Base-by-base conservation (phyloP, 92 coral and sea anemone genomes). In the Metridium senile region DNA sequence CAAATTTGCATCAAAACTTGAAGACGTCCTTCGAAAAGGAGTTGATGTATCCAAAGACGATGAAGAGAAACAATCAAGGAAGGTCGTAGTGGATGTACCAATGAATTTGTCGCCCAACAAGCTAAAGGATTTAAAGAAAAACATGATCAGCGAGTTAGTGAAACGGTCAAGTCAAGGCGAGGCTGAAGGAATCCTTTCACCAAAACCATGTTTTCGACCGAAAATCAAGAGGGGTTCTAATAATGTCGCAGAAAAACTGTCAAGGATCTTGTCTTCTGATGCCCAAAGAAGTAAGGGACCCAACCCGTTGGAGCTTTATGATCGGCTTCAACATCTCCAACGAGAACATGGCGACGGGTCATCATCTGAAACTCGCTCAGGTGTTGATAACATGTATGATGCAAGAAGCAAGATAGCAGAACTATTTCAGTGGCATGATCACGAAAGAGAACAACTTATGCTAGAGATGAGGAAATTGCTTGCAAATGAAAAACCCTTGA, bases 381-480 rank as follows among this genome's bases (percentile, higher is more conserved):
- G 75, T 2, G 62, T 77, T 31, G 67, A 58, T 35, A 54, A 57
- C 22, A 69, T 54, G 0, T 31, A 3, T 43, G 59, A 68, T 43
- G 58, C 34, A 23, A 79, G 35, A 23, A 74, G 69, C 19, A 79
- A 79, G 31, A 70, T 79, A 33, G 45, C 45, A 9, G 84, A 79
- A 34, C 32, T 79, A 35, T 39, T 79, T 25, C 76, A 57, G 3
- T 79, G 84, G 84, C 84, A 79, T 35, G 84, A 79, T 29, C 70
- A 53, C 25, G 84, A 79, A 49, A 20, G 84, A 33, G 68, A 54
- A 49, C 68, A 35, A 2, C 34, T 79, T 8, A 26, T 54, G 26
- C 67, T 22, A 19, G 84, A 79, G 49, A 23, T 79, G 76, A 58
- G 69, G 62, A 79, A 56, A 35, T 33, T 69, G 25, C 68, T 52